phyloP scores from a whole-genome alignment of 1,140 invertebrate species.

The Drusus annulatus region DNA sequence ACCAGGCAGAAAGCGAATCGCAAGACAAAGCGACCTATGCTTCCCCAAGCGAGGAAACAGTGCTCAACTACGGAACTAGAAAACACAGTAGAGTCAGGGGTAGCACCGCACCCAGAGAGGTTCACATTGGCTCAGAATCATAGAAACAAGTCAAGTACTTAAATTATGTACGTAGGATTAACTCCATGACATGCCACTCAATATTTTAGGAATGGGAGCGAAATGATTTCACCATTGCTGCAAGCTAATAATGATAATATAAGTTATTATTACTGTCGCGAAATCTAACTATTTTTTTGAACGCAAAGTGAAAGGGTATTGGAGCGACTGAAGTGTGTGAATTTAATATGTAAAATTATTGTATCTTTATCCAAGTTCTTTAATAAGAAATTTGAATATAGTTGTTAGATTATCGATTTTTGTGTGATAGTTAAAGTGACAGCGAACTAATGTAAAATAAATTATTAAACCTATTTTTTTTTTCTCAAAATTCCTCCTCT shows the following conservation, averaged over 20 bases:
- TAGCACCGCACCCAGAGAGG: constrained; percentile 14
- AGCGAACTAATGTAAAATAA: constrained; percentile 24
- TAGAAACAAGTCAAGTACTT: constrained; percentile 40
- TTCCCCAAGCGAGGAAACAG: constrained; percentile 39
- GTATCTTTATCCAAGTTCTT: not conserved
- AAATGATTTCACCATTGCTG: too few relatives aligned
- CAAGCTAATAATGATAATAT: too few relatives aligned
- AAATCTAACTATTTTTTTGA: not conserved
- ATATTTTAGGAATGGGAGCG: too few relatives aligned
- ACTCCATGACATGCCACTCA: not conserved
- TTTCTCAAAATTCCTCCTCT: too few relatives aligned
- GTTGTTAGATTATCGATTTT: constrained; percentile 15
- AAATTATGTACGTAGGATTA: not conserved
- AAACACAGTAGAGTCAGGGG: constrained; percentile 44
- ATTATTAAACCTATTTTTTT: constrained; percentile 3
- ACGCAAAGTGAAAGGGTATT: not conserved
- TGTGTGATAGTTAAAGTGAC: constrained; percentile 15
- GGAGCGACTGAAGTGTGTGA: not conserved
- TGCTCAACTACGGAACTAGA: constrained; percentile 51
- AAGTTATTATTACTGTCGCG: not conserved
- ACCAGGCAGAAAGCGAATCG: constrained; percentile 53
- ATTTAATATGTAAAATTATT: not conserved
- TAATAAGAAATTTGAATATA: constrained; percentile 6
- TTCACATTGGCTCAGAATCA: constrained; percentile 44
- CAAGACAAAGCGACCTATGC: constrained; percentile 45